Conservation (phyloP, 2,888 invertebrate genomes). For the Mantis religiosa region DNA sequence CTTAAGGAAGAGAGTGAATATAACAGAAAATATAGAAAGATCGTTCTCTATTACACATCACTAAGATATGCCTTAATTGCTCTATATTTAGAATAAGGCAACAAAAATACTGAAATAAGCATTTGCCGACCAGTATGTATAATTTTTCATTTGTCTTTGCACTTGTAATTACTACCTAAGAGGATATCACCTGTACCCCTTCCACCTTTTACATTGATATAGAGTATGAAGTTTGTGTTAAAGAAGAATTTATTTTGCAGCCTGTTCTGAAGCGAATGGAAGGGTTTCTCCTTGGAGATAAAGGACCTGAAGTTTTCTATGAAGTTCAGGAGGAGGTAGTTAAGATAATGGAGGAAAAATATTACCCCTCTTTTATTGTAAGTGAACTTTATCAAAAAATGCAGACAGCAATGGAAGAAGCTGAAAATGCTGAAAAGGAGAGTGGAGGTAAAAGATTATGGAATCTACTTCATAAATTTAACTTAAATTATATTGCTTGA, state of each 20-base stretch:
- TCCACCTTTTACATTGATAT: neutral
- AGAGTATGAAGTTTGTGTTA: neutral
- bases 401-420: constrained; percentile 59
- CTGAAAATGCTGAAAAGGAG: constrained; percentile 42
- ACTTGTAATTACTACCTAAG: neutral
- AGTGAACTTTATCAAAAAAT: constrained; percentile 79
- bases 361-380: constrained; percentile 82
- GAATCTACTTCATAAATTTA: neutral
- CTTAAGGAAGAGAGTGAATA: too few relatives aligned
- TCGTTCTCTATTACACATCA: too few relatives aligned
- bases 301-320: constrained; percentile 82
- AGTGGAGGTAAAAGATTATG: constrained; percentile 43
- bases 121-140: too few relatives aligned
- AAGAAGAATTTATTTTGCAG: constrained; percentile 25
- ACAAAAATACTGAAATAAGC: too few relatives aligned
- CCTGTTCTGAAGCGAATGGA: constrained; percentile 80
- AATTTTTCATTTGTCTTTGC: too few relatives aligned
- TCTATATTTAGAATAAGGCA: too few relatives aligned
- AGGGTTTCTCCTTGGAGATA: constrained; percentile 79
- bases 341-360: constrained; percentile 77
- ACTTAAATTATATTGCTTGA: neutral
- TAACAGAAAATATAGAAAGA: too few relatives aligned
- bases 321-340: constrained; percentile 79
- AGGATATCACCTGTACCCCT: neutral
- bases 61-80: too few relatives aligned